phyloP scores from a whole-genome alignment of 2,113 vertebrate species.

The Porphyrio hochstetteri region DNA sequence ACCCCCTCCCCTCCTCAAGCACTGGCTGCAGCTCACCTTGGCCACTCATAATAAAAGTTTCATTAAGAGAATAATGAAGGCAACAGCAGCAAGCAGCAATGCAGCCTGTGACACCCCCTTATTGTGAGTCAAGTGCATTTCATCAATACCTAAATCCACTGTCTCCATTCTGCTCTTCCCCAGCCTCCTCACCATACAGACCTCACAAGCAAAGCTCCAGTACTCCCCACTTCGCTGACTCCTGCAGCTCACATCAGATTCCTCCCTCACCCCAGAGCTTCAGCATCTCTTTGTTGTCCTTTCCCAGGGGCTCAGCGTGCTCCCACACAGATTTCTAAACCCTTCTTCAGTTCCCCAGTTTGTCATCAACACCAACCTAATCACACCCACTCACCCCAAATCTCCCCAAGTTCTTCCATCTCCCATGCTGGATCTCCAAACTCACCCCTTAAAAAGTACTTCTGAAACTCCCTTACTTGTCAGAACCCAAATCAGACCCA shows the following conservation, averaged over 20 bases:
- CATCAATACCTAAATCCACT: not conserved
- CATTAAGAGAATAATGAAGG: not conserved
- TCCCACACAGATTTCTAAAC: not conserved
- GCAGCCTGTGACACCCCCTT: not conserved
- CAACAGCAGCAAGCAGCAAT: not conserved
- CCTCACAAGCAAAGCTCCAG: not conserved
- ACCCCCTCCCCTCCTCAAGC: not conserved
- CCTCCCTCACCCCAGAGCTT: not conserved
- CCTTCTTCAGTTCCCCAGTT: not conserved
- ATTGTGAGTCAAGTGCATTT: not conserved
- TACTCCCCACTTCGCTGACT: not conserved
- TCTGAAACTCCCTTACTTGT: not conserved
- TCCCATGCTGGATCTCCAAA: not conserved
- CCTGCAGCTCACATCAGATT: not conserved
- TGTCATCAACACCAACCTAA: not conserved
- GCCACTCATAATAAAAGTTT: not conserved
- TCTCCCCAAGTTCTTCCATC: not conserved
- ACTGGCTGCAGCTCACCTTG: not conserved
- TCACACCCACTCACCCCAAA: not conserved
- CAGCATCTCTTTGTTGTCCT: not conserved
- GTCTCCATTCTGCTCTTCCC: not conserved
- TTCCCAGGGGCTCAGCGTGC: not conserved
- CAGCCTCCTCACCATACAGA: not conserved
- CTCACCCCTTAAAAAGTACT: not conserved
- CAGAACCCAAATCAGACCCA: not conserved